A percentile compares a stretch with the other conserved stretches of the same genome.
These are phyloP conservation scores for Podarcis siculus DNA, from an alignment of 2,797 vertebrate genomes.

Conservation along the genomic window DNA sequence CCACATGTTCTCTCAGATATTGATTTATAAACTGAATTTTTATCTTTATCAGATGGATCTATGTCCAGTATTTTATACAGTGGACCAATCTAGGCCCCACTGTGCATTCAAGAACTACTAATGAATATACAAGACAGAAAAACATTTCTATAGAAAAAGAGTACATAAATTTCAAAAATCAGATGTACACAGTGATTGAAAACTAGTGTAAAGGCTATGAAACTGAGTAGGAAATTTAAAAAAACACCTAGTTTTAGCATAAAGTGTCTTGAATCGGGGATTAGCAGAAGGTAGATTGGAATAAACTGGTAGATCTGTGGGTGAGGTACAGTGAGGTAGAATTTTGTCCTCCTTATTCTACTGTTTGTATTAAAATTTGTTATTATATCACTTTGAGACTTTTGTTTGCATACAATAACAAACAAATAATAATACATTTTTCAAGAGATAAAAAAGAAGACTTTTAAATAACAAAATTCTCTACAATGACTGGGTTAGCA, in stretches of 20 bases:
- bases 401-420: too few species aligned
- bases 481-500: neutral
- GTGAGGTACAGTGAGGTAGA: neutral
- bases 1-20: neutral
- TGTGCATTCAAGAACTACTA: neutral
- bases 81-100: neutral
- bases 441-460: neutral
- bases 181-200: neutral
- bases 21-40: neutral
- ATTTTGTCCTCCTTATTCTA: neutral
- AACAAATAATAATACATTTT: too few species aligned
- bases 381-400: too few species aligned
- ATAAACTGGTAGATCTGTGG: neutral
- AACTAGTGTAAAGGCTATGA: neutral
- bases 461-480: neutral
- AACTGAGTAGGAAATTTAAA: neutral
- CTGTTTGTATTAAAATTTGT: too few species aligned
- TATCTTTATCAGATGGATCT: neutral
- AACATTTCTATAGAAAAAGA: neutral
- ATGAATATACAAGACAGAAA: neutral
- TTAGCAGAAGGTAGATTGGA: neutral
- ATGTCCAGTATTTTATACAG: neutral
- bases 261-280: neutral
- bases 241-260: neutral
- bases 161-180: neutral